These are phyloP conservation scores for Philonicus albiceps DNA, from an alignment of 2,888 invertebrate genomes.

Conservation along the genomic window DNA sequence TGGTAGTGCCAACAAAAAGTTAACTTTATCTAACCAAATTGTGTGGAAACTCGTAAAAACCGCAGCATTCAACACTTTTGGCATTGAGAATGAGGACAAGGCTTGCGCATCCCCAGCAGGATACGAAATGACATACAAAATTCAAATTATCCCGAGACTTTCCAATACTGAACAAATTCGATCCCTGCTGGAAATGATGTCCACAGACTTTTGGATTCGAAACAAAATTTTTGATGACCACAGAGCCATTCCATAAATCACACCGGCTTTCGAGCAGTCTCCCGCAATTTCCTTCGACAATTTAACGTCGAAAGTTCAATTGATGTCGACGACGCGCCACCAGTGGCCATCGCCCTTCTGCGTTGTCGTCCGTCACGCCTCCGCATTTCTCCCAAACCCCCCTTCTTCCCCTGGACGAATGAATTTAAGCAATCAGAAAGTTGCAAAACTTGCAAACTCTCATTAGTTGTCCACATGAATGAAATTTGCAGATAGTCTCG, in stretches of 20 bases:
- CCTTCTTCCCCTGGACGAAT: conserved; percentile 4
- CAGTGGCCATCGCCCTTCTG: neutral
- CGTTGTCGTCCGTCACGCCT: neutral
- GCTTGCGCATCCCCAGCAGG: neutral
- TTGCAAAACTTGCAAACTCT: conserved; percentile 37
- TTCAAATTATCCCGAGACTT: neutral
- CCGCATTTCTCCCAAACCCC: too few relatives aligned
- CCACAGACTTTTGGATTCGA: neutral
- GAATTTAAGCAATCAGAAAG: conserved; percentile 38
- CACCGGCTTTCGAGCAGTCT: neutral
- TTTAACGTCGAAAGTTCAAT: conserved; percentile 44
- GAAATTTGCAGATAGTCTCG: conserved; percentile 27
- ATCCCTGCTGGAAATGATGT: neutral
- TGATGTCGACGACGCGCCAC: conserved; percentile 39
- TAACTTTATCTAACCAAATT: neutral
- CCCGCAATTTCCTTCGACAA: neutral
- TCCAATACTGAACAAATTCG: neutral
- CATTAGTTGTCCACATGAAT: conserved; percentile 34
- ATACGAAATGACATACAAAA: neutral
- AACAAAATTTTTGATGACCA: neutral
- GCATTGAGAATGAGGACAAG: neutral
- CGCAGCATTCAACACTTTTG: neutral
- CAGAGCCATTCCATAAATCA: conserved; percentile 6
- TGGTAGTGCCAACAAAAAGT: neutral
- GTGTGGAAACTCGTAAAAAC: neutral